Percentiles rank a stretch among this genome's conserved stretches.
Conservation (phyloP, 1,140 invertebrate species). For the Calycopis cecrops region DNA sequence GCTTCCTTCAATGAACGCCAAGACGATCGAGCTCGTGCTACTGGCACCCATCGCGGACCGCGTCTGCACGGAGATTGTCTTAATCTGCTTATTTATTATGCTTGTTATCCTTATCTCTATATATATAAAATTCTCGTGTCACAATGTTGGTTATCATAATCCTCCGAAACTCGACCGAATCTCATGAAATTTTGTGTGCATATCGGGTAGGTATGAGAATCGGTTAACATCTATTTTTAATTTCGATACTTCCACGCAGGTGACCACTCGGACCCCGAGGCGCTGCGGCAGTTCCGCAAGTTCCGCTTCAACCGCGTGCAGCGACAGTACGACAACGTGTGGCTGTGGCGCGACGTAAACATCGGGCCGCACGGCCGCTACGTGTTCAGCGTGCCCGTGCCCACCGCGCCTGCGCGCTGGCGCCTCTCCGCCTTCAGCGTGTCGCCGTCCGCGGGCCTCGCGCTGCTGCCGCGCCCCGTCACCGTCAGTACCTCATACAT, state of each 20-base stretch:
- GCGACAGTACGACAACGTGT: conserved; percentile 94
- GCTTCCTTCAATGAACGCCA: too few species aligned
- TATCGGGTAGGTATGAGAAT: too few species aligned
- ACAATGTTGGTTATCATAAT: too few species aligned
- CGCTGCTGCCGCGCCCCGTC: conserved; percentile 86
- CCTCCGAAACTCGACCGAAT: too few species aligned
- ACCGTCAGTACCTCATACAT: conserved; percentile 72
- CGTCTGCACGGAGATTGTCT: too few species aligned
- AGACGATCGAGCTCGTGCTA: too few species aligned
- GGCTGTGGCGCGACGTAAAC: conserved; percentile 96
- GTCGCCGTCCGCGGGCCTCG: conserved; percentile 89
- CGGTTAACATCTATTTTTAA: too few species aligned
- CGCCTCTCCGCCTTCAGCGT: conserved; percentile 94
- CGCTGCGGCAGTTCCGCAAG: conserved; percentile 84
- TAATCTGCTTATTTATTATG: too few species aligned
- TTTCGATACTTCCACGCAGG: conserved; percentile 43
- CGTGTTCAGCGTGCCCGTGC: conserved; percentile 92
- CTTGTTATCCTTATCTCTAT: too few species aligned
- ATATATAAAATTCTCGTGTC: too few species aligned
- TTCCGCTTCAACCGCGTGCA: conserved; percentile 90
- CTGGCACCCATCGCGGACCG: too few species aligned
- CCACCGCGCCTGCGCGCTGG: conserved; percentile 84
- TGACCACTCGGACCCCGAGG: conserved; percentile 77
- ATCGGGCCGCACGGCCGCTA: conserved; percentile 92
- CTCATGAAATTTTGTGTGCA: too few species aligned